Evolutionary conservation across 2,888 invertebrate species (phyloP).

Genomic region (Xiphydria camelus): DNA sequence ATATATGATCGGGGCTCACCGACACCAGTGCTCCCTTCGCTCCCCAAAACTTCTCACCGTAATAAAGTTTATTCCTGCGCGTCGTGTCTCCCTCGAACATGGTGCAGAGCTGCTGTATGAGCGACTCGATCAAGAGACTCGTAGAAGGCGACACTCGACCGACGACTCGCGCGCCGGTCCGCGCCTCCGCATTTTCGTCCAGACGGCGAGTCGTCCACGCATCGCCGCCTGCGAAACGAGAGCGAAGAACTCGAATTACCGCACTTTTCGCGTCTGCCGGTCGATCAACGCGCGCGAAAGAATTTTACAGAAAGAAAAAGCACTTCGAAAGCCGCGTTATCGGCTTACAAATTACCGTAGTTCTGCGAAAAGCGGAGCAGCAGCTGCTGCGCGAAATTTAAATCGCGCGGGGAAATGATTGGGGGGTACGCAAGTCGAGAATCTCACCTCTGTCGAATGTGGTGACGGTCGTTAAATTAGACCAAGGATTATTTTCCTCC

Average conservation of each 20-base stretch:
- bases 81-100: conserved; percentile 66
- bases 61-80: conserved; percentile 66
- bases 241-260: too few species aligned
- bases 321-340: too few species aligned
- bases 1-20: too few species aligned
- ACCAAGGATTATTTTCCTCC: conserved; percentile 35
- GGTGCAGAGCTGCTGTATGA: conserved; percentile 70
- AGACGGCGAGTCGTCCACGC: conserved; percentile 23
- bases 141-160: conserved; percentile 62
- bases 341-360: too few species aligned
- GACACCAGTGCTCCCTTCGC: too few species aligned
- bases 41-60: too few species aligned
- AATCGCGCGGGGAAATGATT: conserved; percentile 9
- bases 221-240: conserved; percentile 29
- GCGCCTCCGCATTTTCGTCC: conserved; percentile 19
- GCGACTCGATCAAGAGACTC: conserved; percentile 71
- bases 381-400: too few species aligned
- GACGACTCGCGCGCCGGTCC: conserved; percentile 27
- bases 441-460: conserved; percentile 52
- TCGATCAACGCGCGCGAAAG: too few species aligned
- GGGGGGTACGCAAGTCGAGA: conserved; percentile 8
- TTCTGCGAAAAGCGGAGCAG: too few species aligned
- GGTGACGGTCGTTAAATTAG: conserved; percentile 45
- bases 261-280: too few species aligned
- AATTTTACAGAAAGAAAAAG: too few species aligned